phyloP scores from a whole-genome alignment of 2,113 vertebrate species.

The Calonectris borealis region DNA sequence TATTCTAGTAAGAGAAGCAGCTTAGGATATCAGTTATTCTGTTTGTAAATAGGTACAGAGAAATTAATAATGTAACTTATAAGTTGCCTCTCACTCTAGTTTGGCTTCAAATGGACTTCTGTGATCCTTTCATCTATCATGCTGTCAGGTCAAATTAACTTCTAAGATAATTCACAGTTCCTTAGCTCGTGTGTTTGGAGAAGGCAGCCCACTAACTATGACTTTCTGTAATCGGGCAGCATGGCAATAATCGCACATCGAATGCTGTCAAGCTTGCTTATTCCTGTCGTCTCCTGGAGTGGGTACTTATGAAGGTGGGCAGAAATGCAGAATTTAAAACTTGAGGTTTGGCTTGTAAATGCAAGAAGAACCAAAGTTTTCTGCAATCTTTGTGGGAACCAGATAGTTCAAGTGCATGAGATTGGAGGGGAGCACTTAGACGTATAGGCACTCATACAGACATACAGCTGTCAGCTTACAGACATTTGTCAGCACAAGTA shows the following conservation, averaged over 20 bases:
- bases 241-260: neutral
- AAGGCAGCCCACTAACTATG: neutral
- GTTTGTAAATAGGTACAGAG: neutral
- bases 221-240: neutral
- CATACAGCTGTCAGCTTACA: neutral
- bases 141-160: neutral
- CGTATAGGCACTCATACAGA: neutral
- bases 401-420: neutral
- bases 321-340: neutral
- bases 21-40: neutral
- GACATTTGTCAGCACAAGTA: neutral
- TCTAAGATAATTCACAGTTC: neutral
- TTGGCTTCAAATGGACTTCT: neutral
- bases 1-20: neutral
- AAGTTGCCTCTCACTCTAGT: neutral
- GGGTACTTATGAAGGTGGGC: neutral
- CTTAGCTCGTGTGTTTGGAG: neutral
- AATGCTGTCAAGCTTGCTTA: neutral
- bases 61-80: neutral
- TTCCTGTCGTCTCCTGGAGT: neutral
- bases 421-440: neutral
- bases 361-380: neutral
- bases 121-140: neutral
- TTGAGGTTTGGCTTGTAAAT: neutral
- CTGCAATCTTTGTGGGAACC: neutral